phyloP scores from a whole-genome alignment of 1,140 invertebrate genomes.

The Dendrolimus kikuchii region DNA sequence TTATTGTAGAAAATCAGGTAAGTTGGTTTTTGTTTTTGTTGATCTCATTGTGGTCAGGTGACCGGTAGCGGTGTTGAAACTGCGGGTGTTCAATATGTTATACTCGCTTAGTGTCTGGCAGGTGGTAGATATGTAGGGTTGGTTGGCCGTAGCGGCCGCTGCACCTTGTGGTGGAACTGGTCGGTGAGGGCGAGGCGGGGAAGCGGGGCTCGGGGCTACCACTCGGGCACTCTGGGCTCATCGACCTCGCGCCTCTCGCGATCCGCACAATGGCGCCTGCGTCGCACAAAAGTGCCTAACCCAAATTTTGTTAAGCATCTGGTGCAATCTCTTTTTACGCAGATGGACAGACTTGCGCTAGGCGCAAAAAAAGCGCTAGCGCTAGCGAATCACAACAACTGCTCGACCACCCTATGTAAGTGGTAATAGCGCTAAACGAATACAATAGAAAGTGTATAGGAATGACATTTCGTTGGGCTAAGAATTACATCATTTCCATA shows the following conservation, averaged over 20 bases:
- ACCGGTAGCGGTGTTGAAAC: constrained; percentile 1
- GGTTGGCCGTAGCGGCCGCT: constrained; percentile 41
- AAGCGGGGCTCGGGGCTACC: constrained; percentile 14
- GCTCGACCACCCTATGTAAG: too few species aligned
- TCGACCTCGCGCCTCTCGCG: constrained; percentile 42
- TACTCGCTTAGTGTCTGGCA: constrained; percentile 61
- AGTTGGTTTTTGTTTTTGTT: neutral
- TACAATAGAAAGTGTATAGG: too few species aligned
- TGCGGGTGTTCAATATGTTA: constrained; percentile 23
- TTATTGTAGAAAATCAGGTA: neutral
- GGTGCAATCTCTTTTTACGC: constrained; percentile 38
- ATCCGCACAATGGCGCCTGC: constrained; percentile 45
- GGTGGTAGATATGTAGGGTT: constrained; percentile 65
- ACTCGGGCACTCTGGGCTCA: constrained; percentile 33
- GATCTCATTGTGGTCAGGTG: neutral
- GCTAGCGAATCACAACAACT: too few species aligned
- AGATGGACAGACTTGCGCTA: neutral
- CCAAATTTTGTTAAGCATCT: constrained; percentile 63
- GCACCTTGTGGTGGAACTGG: constrained; percentile 63
- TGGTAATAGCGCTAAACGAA: too few species aligned
- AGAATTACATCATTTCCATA: too few species aligned
- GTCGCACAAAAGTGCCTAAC: constrained; percentile 55
- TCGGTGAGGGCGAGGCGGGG: constrained; percentile 32
- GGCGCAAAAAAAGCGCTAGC: too few species aligned
- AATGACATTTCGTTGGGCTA: too few species aligned